A percentile compares a stretch with the other conserved stretches of the same genome.
phyloP scores from a whole-genome alignment of 2,888 invertebrate species.

The Meliscaeva auricollis region DNA sequence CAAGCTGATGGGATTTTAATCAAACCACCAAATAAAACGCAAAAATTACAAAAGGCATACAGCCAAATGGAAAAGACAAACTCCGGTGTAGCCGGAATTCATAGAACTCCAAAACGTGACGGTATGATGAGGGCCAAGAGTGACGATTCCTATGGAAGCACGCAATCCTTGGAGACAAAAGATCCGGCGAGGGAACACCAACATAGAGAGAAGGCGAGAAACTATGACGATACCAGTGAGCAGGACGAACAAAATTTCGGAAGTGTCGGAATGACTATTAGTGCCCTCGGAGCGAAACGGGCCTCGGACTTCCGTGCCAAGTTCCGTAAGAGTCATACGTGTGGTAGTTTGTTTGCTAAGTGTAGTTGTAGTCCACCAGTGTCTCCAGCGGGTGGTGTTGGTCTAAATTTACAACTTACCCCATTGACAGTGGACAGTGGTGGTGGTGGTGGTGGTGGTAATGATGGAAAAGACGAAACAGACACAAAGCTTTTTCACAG shows the following conservation, averaged over 20 bases:
- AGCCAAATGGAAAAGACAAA: slow-evolving; percentile 60
- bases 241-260: slow-evolving; percentile 74
- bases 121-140: slow-evolving; percentile 59
- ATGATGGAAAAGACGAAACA: slow-evolving; percentile 34
- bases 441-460: background rate
- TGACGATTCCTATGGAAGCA: slow-evolving; percentile 47
- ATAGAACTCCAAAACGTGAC: slow-evolving; percentile 48
- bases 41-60: slow-evolving; percentile 53
- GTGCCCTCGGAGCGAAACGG: slow-evolving; percentile 74
- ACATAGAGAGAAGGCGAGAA: background rate
- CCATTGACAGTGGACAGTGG: slow-evolving; percentile 41
- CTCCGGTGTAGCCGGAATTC: background rate
- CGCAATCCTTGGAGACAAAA: slow-evolving; percentile 53
- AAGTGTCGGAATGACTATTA: slow-evolving; percentile 71
- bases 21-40: slow-evolving; percentile 48
- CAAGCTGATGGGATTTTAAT: slow-evolving; percentile 61
- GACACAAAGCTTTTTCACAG: slow-evolving; percentile 65
- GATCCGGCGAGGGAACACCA: slow-evolving; percentile 24
- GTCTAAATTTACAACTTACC: slow-evolving; percentile 63
- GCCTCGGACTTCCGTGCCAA: slow-evolving; percentile 78
- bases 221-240: slow-evolving; percentile 59
- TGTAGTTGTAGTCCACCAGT: slow-evolving; percentile 79
- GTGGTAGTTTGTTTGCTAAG: slow-evolving; percentile 81
- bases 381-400: slow-evolving; percentile 49
- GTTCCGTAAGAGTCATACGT: slow-evolving; percentile 81